Base-by-base conservation (phyloP, 2,888 invertebrate species). In the Hyles lineata region DNA sequence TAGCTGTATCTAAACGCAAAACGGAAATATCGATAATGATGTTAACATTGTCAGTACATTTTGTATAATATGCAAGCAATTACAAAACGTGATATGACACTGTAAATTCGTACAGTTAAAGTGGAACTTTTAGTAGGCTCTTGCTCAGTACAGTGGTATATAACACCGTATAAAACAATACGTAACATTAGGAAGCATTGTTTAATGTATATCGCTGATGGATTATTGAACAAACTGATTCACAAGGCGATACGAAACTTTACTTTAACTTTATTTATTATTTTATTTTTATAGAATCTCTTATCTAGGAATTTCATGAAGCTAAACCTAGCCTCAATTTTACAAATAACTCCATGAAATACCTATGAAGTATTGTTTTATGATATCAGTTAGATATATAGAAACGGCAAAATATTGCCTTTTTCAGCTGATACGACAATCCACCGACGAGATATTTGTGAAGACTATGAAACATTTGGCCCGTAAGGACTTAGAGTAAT, bases 11-110 rank as follows among this genome's bases (percentile, higher is more conserved):
- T 43, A 72, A 60, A 69, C 35, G 58, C 29, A 59, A 70, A 50
- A 61, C 52, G 21, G 43, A 71, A 71, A 58, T 74, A 79, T 78
- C 75, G 71, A 74, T 55, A 50, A 50, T 29, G 29, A 71, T 52
- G 50, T 71, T 52, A 62, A 62, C 52, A 52, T 62, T 59, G 52
- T 62, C 50, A 55, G 61, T 62, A 55, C 52, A 71, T 55, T 71
- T 71, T 60, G 60, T 70, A 70, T 62, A 70, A 55, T 58, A 73
- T n/a, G 55, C 70, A 70, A 77, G 79, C 82, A 75, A 79, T 75
- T 93, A 97, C 94, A 95, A 86, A 89, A 74, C 52, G 80, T 90
- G 90, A 91, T 91, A 91, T 91, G 91, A 88, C 80, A 84, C 82
- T 86, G 83, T 90, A 90, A 90, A 91, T 91, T 91, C 90, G 90